Evolutionary conservation across 1,140 invertebrate genomes (phyloP), one percentile per base, ranked within the genome.

Genomic region (Carcinoscorpius rotundicauda): DNA sequence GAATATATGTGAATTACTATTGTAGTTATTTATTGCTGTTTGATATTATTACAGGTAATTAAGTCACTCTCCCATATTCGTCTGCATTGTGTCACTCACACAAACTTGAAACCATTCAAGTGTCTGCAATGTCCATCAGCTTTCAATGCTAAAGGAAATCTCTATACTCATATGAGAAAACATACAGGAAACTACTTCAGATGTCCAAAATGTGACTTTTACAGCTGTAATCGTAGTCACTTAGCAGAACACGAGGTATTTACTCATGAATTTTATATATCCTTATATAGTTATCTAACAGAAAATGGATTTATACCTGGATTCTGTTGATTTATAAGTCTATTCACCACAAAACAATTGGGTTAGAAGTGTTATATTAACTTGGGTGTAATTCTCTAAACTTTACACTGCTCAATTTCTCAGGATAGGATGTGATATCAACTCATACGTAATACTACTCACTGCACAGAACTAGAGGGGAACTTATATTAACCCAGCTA

Each of bases 121-220:
- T 78, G 77, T 69, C 69, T 71, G n/a, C 74, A 77, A 64, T 78
- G 77, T 69, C 52, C 68, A 5, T 78, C 75, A 71, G 49, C 68
- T 6, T 73, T 74, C 29, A 78, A 78, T 65, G 72, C 74, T 10
- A 77, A 77, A 72, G 77, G 76, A 52, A 78, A 78, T 66, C 67
- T 79, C 50, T 79, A 79, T 64, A 78, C 75, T 48, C 78, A 79
- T 66, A 78, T 79, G 75, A 67, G 77, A 56, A 77, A 75, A 60
- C 78, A 79, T 68, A 79, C 78, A 50, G 78, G 77, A 48, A 76
- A 78, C 71, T 73, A 69, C 59, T 79, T 76, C 68, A 67, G 63
- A 9, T 79, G 77, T 70, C 71, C 70, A 3, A 62, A 72, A 29
- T 79, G 78, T 69, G 66, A 72, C 52, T 79, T 79, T 66, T 72